Percentiles rank a stretch among this genome's conserved stretches.
phyloP scores from a whole-genome alignment of 2,888 invertebrate genomes.

The Dynastes grantii region DNA sequence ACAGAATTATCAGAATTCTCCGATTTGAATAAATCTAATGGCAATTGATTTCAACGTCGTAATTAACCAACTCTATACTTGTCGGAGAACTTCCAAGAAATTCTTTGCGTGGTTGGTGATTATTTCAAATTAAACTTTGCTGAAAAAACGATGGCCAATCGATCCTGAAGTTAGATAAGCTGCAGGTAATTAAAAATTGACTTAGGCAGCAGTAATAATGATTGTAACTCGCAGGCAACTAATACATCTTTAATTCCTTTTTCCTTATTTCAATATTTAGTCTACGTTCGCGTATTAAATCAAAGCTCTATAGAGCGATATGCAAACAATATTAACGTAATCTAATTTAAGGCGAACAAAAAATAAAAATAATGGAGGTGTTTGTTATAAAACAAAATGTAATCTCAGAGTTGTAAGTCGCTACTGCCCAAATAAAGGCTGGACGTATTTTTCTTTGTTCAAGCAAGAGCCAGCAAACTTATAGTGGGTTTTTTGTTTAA shows the following conservation, averaged over 20 bases:
- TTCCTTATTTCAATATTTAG: neutral
- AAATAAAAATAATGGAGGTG: no score
- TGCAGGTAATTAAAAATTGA: conserved; percentile 17
- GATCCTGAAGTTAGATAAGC: conserved; percentile 10
- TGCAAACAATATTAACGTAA: conserved; percentile 2
- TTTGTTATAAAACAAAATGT: no score
- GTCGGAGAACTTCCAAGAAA: conserved; percentile 1
- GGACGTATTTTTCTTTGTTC: no score
- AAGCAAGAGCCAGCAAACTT: no score
- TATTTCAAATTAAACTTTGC: conserved; percentile 3
- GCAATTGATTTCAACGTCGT: conserved; percentile 1
- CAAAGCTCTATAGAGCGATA: no score
- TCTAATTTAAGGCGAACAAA: neutral
- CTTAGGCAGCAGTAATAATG: neutral
- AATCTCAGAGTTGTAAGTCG: no score
- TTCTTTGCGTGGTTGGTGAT: neutral
- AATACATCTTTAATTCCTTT: neutral
- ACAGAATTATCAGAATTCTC: neutral
- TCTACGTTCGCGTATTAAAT: no score
- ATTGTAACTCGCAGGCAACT: neutral
- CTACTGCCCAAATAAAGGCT: no score
- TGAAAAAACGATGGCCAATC: neutral
- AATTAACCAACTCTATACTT: neutral
- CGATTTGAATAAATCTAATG: neutral
- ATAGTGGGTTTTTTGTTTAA: no score